These are phyloP conservation scores for Danio albolineatus DNA, from an alignment of 2,797 vertebrate genomes.

Conservation along the genomic window DNA sequence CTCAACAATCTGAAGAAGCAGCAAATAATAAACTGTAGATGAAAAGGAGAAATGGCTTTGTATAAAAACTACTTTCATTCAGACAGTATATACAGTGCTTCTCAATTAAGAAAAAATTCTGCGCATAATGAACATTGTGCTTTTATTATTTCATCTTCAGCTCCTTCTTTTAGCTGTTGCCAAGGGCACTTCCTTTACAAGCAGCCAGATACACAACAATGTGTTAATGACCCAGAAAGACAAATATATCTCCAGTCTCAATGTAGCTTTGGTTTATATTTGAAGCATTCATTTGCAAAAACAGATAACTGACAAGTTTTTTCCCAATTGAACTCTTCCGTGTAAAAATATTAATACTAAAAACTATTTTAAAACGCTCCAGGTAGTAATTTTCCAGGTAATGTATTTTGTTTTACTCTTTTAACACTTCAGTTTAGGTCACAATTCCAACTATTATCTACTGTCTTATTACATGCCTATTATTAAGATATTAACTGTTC, in stretches of 20 bases:
- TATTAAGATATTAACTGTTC: no score
- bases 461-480: no score
- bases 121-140: not conserved
- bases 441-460: no score
- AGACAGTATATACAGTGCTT: not conserved
- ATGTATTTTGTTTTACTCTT: no score
- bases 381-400: no score
- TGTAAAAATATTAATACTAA: no score
- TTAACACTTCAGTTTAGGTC: no score
- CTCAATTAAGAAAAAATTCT: conserved; percentile 2
- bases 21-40: not conserved
- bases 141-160: conserved; percentile 14
- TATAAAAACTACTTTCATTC: not conserved
- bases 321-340: no score
- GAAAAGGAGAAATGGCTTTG: not conserved
- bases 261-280: no score
- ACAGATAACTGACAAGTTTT: no score
- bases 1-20: not conserved
- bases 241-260: not conserved
- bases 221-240: not conserved
- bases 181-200: conserved; percentile 6
- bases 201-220: not conserved
- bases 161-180: not conserved
- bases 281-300: no score
- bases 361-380: no score